Base-by-base conservation (phyloP, 2,888 invertebrate species). In the Drosophila kambysellisi region DNA sequence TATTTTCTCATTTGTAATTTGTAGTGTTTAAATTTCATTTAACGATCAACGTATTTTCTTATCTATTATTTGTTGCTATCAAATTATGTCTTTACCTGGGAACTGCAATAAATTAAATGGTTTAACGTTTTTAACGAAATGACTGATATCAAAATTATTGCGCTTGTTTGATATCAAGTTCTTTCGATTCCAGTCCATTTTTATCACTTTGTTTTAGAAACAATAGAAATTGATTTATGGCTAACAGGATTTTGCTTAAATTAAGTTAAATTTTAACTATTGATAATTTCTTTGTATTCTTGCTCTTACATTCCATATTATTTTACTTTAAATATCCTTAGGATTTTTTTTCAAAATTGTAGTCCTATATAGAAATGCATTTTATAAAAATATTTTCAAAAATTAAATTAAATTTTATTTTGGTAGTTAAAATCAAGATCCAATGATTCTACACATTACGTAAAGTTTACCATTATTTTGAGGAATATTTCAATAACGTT, bases 51-150 rank as follows among this genome's bases (percentile, higher is more conserved):
- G n/a, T 56, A 43, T 37, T 20, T 1, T 25, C 51, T 64, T 63
- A 68, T 68, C 61, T 39, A 15, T 15, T 11, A 2, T 29, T 43
- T 29, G 20, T 15, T 51, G 57, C 29, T 75, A 75, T 66, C 71
- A 35, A n/a, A 17, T 30, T 59, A 50, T 35, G 61, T 35, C 41
- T 43, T 58, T 74, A 69, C 59, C 68, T 20, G 17, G 5, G 4
- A 50, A 51, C 17, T 75, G 46, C 46, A 61, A 58, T 72, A 72
- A 68, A 61, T 58, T 58, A 30, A 48, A 63, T 48, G 30, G 25
- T 52, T 51, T 30, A 56, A 48, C 61, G 32, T 17, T n/a, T 61
- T 61, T 4, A 17, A 30, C 33, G 15, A 32, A n/a, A 32, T 30
- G n/a, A 2, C 32, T n/a, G 25, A 50, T 29, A 15, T 39, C 9